These are phyloP conservation scores for Homalodisca vitripennis DNA, from an alignment of 1,140 invertebrate genomes.

Conservation along the genomic window DNA sequence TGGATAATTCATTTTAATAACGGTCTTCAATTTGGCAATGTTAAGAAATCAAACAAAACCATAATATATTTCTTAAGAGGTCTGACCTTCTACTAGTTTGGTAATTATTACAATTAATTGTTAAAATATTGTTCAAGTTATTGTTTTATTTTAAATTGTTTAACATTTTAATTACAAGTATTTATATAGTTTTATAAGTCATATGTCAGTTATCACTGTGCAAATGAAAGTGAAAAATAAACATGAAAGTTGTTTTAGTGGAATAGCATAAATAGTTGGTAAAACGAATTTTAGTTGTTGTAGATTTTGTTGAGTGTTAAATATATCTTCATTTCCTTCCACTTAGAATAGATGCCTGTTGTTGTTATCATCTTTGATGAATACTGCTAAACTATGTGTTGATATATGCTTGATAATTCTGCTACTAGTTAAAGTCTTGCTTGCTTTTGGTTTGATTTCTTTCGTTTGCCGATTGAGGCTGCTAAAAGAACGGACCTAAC, in stretches of 20 bases:
- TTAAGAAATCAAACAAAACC: slow-evolving; percentile 25
- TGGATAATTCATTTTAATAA: slow-evolving; percentile 2
- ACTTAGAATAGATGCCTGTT: slow-evolving; percentile 23
- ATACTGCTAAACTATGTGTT: slow-evolving; percentile 22
- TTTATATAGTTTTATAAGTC: neutral
- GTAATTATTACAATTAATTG: neutral
- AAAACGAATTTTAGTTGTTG: slow-evolving; percentile 18
- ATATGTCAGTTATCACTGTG: neutral
- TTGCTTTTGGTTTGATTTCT: slow-evolving; percentile 30
- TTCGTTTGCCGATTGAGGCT: slow-evolving; percentile 29
- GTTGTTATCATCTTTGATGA: slow-evolving; percentile 26
- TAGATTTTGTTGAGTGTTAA: slow-evolving; percentile 23
- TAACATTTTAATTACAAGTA: neutral
- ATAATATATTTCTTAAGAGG: neutral
- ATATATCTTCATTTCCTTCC: slow-evolving; percentile 27
- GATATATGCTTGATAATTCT: slow-evolving; percentile 26
- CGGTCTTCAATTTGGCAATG: slow-evolving; percentile 17
- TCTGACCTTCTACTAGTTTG: neutral
- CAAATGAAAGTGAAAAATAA: neutral
- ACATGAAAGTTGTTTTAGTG: neutral
- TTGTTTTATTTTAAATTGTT: neutral
- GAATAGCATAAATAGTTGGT: slow-evolving; percentile 14
- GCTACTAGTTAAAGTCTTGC: slow-evolving; percentile 25
- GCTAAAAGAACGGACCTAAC: slow-evolving; percentile 36
- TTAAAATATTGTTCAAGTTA: neutral